Conservation (phyloP, 2,888 invertebrate species). For the Ethmia dodecea region DNA sequence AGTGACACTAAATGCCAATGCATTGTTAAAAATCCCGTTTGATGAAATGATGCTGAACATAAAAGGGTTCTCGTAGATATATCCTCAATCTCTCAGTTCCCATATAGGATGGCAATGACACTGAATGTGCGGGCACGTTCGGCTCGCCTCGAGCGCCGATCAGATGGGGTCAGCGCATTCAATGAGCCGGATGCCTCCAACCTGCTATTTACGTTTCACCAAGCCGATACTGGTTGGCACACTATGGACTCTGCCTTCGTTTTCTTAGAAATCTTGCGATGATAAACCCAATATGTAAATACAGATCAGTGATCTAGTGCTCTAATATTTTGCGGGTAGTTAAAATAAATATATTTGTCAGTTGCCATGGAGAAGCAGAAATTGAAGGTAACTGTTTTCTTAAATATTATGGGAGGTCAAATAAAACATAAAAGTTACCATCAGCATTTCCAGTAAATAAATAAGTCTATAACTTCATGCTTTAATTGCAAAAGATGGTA, state of each 20-base stretch:
- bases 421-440: not conserved
- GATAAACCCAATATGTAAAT: conserved; percentile 5
- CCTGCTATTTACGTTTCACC: conserved; percentile 74
- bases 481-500: no score
- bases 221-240: conserved; percentile 69
- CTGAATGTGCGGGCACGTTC: conserved; percentile 48
- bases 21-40: conserved; percentile 32
- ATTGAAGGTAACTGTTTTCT: not conserved
- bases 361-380: not conserved
- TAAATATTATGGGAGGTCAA: not conserved
- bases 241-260: conserved; percentile 60
- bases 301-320: not conserved
- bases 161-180: conserved; percentile 76
- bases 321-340: not conserved
- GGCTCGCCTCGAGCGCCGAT: conserved; percentile 54
- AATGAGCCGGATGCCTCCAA: conserved; percentile 74
- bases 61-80: conserved; percentile 9
- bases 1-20: no score
- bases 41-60: conserved; percentile 15
- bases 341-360: not conserved
- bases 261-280: conserved; percentile 26
- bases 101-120: conserved; percentile 28
- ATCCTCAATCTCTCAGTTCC: conserved; percentile 13
- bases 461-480: no score
- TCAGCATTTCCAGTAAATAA: no score